Evolutionary conservation across 2,797 vertebrate genomes (phyloP).

Genomic region (Gouania willdenowi): DNA sequence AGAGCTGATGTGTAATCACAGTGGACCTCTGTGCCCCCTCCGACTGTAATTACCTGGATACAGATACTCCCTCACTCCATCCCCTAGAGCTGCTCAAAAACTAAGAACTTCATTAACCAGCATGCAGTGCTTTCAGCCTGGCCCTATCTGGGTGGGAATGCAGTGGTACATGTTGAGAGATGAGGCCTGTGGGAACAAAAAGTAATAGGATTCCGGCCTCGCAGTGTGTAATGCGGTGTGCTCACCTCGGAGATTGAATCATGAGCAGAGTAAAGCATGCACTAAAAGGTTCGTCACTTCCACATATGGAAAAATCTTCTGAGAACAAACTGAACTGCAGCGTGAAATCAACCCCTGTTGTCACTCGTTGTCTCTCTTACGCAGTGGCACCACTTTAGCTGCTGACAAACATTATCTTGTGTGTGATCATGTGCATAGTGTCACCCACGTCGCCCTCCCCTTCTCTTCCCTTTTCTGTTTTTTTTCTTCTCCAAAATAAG

Average conservation of each 20-base stretch:
- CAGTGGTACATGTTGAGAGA: conserved; percentile 44
- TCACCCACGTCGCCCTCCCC: conserved; percentile 11
- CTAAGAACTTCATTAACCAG: conserved; percentile 70
- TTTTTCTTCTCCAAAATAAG: conserved; percentile 38
- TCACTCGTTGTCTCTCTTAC: conserved; percentile 57
- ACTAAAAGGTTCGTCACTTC: neutral
- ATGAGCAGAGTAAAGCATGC: conserved; percentile 20
- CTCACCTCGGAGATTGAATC: conserved; percentile 49
- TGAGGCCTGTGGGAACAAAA: conserved; percentile 16
- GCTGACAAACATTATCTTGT: conserved; percentile 79
- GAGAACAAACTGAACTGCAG: conserved; percentile 47
- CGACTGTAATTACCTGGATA: conserved; percentile 80
- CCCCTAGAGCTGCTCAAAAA: conserved; percentile 59
- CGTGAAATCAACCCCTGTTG: conserved; percentile 66
- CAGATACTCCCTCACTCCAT: conserved; percentile 71
- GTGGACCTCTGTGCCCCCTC: conserved; percentile 73
- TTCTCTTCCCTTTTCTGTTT: neutral
- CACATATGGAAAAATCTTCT: conserved; percentile 39
- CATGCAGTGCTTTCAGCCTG: conserved; percentile 57
- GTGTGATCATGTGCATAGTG: conserved; percentile 74
- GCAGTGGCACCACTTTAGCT: conserved; percentile 54
- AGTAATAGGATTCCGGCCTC: conserved; percentile 59
- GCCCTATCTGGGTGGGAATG: conserved; percentile 46
- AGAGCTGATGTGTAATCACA: conserved; percentile 82
- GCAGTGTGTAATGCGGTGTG: conserved; percentile 38